Evolutionary conservation across 2,888 invertebrate genomes (phyloP).

Genomic region (Crossocerus cetratus): DNA sequence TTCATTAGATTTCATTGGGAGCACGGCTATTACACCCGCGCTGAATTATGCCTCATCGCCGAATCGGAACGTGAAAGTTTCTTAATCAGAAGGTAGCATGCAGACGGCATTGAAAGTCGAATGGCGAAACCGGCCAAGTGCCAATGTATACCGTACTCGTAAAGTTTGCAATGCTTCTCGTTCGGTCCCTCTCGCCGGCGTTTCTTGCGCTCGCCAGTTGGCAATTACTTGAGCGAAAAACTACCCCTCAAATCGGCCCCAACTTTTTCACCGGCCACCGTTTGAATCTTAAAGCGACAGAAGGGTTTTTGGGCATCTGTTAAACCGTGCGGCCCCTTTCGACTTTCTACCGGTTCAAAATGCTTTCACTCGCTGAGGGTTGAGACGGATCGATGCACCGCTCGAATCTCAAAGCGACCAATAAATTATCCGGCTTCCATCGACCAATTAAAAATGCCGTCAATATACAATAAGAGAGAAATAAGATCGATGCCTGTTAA

Average conservation of each 20-base stretch:
- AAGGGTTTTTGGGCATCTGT: too few species aligned
- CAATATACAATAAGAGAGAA: too few species aligned
- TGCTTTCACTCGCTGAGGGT: too few species aligned
- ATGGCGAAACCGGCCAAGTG: conserved; percentile 1
- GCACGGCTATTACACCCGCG: conserved; percentile 28
- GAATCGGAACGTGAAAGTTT: conserved; percentile 38
- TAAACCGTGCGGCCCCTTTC: too few species aligned
- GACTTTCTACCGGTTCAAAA: too few species aligned
- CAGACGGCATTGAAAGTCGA: conserved; percentile 5
- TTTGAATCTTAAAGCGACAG: conserved; percentile 3
- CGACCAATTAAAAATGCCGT: too few species aligned
- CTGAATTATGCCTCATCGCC: conserved; percentile 31
- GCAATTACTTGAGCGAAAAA: not conserved
- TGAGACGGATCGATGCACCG: too few species aligned
- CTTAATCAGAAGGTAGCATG: conserved; percentile 6
- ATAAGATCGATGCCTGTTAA: too few species aligned
- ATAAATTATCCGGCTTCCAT: too few species aligned
- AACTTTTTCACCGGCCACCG: not conserved
- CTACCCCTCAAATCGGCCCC: not conserved
- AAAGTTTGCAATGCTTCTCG: not conserved
- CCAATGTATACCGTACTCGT: not conserved
- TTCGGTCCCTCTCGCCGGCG: not conserved
- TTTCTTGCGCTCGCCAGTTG: not conserved
- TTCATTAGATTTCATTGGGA: conserved; percentile 37
- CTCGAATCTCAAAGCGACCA: too few species aligned